phyloP scores from a whole-genome alignment of 2,888 invertebrate genomes.

The Didymodactylos carnosus region DNA sequence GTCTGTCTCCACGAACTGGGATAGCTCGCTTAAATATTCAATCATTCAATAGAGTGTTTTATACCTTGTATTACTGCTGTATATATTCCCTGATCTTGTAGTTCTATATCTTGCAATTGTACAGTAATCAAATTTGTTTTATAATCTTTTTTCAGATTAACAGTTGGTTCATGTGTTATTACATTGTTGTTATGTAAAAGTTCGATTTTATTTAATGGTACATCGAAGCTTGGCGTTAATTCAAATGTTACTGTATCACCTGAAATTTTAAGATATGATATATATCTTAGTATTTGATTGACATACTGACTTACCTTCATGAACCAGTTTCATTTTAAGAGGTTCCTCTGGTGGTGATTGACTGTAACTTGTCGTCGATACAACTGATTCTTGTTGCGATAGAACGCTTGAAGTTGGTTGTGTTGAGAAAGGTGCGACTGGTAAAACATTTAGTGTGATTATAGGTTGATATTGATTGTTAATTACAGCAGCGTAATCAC shows the following conservation, averaged over 20 bases:
- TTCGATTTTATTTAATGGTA: background rate
- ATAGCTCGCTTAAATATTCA: no score
- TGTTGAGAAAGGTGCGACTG: background rate
- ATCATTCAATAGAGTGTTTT: no score
- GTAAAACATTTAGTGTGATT: background rate
- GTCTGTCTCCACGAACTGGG: no score
- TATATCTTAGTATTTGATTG: no score
- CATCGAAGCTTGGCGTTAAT: background rate
- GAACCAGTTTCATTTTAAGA: background rate
- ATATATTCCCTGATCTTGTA: background rate
- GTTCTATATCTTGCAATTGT: background rate
- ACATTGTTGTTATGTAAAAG: background rate
- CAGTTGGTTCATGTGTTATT: background rate
- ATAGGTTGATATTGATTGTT: background rate
- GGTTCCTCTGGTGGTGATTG: background rate
- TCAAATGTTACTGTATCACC: background rate
- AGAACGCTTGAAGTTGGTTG: background rate
- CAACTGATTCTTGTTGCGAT: background rate
- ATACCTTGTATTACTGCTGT: background rate
- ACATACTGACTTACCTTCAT: background rate
- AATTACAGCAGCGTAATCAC: background rate
- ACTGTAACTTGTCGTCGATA: no score
- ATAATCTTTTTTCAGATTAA: background rate
- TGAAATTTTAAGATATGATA: background rate
- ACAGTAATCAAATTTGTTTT: background rate